Evolutionary conservation across 2,113 vertebrate species (phyloP), one percentile per base, ranked within the genome.

Genomic region (Bufo gargarizans): DNA sequence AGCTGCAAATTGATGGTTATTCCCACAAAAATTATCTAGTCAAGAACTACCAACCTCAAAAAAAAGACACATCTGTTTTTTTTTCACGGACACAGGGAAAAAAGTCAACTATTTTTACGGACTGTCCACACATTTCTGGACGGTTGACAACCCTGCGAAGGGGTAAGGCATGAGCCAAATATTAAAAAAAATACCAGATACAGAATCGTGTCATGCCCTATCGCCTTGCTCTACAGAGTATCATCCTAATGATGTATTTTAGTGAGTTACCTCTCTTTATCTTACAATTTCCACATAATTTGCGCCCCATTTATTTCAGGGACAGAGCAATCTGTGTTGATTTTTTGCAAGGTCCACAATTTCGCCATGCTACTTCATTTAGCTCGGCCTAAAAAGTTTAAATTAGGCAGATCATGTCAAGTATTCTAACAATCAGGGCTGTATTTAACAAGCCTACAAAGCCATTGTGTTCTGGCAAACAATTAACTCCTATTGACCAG

Each of bases 341-440:
- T 82, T 88, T 74, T 58, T 43, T 50, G 53, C 69, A 76, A 49
- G 80, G 2, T 2, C 9, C 65, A 20, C 10, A n/a, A 65, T 77
- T 58, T 77, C 56, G 77, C 69, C 71, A 43, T 53, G 86, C 83
- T 20, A 49, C 80, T 83, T 59, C 87, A 83, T 83, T 83, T 84
- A 89, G 72, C 74, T 45, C 45, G 47, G 61, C 59, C 82, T 76
- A 69, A 88, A 84, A 16, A 2, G 19, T 45, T 67, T 13, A 13
- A 13, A 77, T 19, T 67, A 6, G 2, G 4, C 56, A 1, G 65
- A 45, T 74, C 76, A 58, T 87, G 82, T 87, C 77, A 85, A 81
- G 69, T 81, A 72, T 79, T 4, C 86, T 76, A 82, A 85, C 58
- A 90, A 87, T 80, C 67, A 0, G 2, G 72, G n/a, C 7, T 69